Evolutionary conservation across 2,797 vertebrate genomes (phyloP).

Genomic region (Smutsia gigantea): DNA sequence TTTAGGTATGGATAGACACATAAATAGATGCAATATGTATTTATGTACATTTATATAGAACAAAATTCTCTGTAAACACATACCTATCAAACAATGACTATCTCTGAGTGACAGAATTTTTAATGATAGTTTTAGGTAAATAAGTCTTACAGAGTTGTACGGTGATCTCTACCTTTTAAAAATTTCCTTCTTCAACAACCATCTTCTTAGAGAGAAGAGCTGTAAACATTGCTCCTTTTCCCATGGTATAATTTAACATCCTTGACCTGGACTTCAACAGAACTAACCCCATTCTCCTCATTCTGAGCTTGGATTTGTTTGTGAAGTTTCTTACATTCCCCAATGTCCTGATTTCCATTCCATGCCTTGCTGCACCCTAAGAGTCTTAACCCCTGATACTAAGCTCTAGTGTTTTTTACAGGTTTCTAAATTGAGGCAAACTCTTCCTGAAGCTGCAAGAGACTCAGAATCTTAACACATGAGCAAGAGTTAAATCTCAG

Average conservation of each 20-base stretch:
- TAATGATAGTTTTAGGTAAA: neutral
- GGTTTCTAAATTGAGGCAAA: neutral
- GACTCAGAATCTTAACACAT: neutral
- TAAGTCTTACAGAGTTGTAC: neutral
- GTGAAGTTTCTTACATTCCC: neutral
- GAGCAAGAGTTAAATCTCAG: conserved; percentile 30
- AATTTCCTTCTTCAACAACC: neutral
- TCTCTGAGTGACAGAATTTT: neutral
- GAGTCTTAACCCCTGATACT: neutral
- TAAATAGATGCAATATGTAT: neutral
- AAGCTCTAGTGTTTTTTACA: neutral
- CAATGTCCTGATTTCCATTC: neutral
- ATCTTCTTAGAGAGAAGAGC: neutral
- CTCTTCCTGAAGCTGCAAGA: neutral
- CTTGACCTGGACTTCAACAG: neutral
- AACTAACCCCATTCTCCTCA: neutral
- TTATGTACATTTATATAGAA: neutral
- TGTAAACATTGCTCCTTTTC: neutral
- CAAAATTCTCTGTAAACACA: neutral
- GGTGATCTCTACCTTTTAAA: neutral
- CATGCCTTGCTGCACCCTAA: neutral
- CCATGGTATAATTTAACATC: neutral
- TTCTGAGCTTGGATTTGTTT: neutral
- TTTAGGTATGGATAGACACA: neutral
- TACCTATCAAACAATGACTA: neutral